Percentiles rank a stretch among this genome's conserved stretches.
These are phyloP conservation scores for Fregetta grallaria DNA, from an alignment of 2,113 vertebrate genomes.

Conservation along the genomic window DNA sequence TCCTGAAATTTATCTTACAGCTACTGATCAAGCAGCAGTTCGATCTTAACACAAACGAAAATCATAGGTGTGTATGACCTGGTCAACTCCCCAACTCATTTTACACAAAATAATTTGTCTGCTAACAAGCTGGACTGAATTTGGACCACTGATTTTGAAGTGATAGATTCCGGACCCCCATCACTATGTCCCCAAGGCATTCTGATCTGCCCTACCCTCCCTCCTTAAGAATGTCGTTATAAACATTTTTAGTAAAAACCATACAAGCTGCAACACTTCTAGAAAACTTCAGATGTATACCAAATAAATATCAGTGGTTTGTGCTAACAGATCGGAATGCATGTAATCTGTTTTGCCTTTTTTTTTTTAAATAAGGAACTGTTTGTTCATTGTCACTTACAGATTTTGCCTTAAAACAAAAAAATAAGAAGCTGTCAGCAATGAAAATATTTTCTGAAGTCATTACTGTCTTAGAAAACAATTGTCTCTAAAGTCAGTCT, in stretches of 20 bases:
- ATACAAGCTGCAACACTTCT: background rate
- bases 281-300: background rate
- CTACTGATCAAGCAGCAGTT: background rate
- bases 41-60: background rate
- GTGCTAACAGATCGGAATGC: background rate
- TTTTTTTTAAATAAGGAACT: background rate
- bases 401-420: background rate
- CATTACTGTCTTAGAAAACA: background rate
- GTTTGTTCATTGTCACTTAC: background rate
- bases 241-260: background rate
- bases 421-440: background rate
- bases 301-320: background rate
- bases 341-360: background rate
- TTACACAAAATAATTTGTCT: background rate
- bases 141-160: background rate
- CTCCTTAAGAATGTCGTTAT: background rate
- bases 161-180: background rate
- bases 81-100: background rate
- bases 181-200: background rate
- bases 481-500: background rate
- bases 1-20: background rate
- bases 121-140: background rate
- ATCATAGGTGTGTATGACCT: background rate
- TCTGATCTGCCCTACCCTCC: background rate
- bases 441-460: background rate